Evolutionary conservation across 2,797 vertebrate genomes (phyloP).

Genomic region (Falco naumanni): DNA sequence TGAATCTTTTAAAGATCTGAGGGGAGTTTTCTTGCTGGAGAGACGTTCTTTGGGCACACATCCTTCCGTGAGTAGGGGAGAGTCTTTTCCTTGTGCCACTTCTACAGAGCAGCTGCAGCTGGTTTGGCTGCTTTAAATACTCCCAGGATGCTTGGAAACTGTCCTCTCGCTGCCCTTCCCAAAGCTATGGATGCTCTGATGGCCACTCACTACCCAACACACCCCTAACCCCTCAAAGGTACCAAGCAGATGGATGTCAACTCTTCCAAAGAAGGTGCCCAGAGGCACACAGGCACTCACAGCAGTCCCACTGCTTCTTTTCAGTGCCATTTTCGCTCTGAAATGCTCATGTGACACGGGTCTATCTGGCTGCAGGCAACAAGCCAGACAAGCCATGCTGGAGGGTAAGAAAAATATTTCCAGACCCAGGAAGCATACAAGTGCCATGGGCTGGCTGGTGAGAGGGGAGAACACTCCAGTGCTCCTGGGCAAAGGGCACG

Average conservation of each 20-base stretch:
- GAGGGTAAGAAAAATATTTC: not conserved
- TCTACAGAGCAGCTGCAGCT: not conserved
- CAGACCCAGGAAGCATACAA: not conserved
- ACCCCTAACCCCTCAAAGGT: accelerated
- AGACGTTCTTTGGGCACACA: not conserved
- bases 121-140: not conserved
- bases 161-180: not conserved
- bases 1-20: not conserved
- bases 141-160: not conserved
- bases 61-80: not conserved
- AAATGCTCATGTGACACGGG: not conserved
- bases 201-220: not conserved
- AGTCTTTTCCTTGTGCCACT: not conserved
- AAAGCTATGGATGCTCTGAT: accelerated
- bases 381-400: not conserved
- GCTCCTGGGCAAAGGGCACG: not conserved
- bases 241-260: not conserved
- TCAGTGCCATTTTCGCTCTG: not conserved
- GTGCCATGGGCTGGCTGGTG: not conserved
- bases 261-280: not conserved
- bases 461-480: not conserved
- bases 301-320: not conserved
- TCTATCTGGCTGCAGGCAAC: not conserved
- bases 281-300: not conserved
- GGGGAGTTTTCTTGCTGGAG: not conserved